Evolutionary conservation across 1,140 invertebrate genomes (phyloP).

Genomic region (Lucilia cuprina): DNA sequence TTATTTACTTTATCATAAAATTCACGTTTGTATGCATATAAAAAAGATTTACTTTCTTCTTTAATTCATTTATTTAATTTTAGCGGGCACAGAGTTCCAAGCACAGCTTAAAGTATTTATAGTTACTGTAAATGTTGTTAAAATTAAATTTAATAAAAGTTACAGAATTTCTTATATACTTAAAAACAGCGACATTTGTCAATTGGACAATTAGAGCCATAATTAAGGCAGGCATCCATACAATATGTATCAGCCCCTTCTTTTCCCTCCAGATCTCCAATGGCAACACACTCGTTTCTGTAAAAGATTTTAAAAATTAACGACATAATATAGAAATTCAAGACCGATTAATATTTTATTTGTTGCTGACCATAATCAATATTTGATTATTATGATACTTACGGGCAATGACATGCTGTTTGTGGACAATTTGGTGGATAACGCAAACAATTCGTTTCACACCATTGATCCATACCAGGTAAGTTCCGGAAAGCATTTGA

Average conservation of each 20-base stretch:
- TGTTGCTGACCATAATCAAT: neutral
- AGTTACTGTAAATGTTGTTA: neutral
- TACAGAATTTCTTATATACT: neutral
- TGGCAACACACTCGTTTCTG: slow-evolving; percentile 79
- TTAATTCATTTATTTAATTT: slow-evolving; percentile 13
- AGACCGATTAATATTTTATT: neutral
- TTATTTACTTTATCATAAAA: too few species aligned
- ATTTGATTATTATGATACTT: slow-evolving; percentile 64
- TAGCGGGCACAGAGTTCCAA: slow-evolving; percentile 40
- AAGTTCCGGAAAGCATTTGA: slow-evolving; percentile 69
- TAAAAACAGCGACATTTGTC: slow-evolving; percentile 77
- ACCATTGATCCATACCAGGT: slow-evolving; percentile 81
- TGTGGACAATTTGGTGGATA: slow-evolving; percentile 85
- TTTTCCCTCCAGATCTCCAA: slow-evolving; percentile 75
- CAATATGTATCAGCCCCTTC: slow-evolving; percentile 82
- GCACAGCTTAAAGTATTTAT: slow-evolving; percentile 40
- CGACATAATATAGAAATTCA: too few species aligned
- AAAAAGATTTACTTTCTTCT: neutral
- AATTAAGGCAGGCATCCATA: slow-evolving; percentile 81
- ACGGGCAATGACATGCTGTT: slow-evolving; percentile 80
- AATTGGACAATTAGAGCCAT: slow-evolving; percentile 73
- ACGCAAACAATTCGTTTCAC: slow-evolving; percentile 81
- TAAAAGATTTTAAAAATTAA: slow-evolving; percentile 51
- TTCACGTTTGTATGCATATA: too few species aligned
- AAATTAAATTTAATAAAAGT: neutral